These are phyloP conservation scores for Limonius californicus DNA, from an alignment of 1,140 invertebrate species.

Conservation along the genomic window DNA sequence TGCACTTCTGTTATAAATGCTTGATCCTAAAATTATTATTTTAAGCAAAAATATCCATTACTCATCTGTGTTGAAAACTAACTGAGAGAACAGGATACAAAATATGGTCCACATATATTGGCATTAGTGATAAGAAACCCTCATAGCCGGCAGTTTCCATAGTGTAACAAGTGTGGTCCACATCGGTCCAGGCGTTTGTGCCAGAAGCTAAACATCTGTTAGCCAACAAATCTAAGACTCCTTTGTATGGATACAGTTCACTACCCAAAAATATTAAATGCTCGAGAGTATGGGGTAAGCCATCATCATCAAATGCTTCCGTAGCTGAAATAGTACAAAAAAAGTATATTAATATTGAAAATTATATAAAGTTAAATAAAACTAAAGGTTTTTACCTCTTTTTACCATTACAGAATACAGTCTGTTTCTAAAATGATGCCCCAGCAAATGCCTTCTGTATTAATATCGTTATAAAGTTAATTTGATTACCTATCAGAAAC, in stretches of 20 bases:
- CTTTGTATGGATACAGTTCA: slow-evolving; percentile 86
- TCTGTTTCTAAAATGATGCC: too few species aligned
- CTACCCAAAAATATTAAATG: slow-evolving; percentile 90
- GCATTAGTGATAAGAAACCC: slow-evolving; percentile 83
- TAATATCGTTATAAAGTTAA: too few species aligned
- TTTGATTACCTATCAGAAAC: too few species aligned
- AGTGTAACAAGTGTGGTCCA: slow-evolving; percentile 87
- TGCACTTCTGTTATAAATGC: slow-evolving; percentile 88
- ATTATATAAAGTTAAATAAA: too few species aligned
- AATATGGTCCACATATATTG: slow-evolving; percentile 88
- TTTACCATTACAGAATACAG: too few species aligned
- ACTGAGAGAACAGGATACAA: slow-evolving; percentile 79
- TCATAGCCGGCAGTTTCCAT: slow-evolving; percentile 81
- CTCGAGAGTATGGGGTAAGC: slow-evolving; percentile 87
- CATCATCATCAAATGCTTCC: slow-evolving; percentile 88
- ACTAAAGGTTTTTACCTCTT: too few species aligned
- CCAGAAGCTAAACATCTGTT: slow-evolving; percentile 86
- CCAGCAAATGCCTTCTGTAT: too few species aligned
- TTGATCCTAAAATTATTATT: slow-evolving; percentile 56
- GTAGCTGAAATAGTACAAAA: slow-evolving; percentile 61
- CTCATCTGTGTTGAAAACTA: too few species aligned
- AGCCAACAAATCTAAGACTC: slow-evolving; percentile 81
- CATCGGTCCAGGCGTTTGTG: slow-evolving; percentile 83
- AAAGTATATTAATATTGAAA: not conserved
- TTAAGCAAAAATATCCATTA: too few species aligned